Evolutionary conservation across 2,797 vertebrate genomes (phyloP).

Genomic region (Sebastolobus alascanus): DNA sequence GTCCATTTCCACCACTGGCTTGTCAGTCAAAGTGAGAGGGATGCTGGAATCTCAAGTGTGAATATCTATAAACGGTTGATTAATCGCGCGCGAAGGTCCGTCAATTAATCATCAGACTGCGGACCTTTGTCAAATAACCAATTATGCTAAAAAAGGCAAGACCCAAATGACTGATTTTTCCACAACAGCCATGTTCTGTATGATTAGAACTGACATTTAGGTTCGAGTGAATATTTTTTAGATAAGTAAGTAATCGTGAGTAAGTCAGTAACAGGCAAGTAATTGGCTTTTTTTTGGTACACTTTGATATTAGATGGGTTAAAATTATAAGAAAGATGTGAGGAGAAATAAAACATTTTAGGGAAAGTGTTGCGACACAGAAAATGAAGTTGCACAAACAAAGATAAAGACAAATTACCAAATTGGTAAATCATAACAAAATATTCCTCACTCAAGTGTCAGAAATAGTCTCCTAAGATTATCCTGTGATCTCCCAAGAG

Average conservation of each 20-base stretch:
- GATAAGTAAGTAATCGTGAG: not conserved
- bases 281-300: not conserved
- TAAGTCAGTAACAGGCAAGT: not conserved
- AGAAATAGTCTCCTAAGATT: not conserved
- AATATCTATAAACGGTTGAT: constrained; percentile 36
- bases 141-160: constrained; percentile 13
- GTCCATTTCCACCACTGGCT: constrained; percentile 81
- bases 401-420: not conserved
- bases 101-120: constrained; percentile 38
- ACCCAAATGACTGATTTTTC: constrained; percentile 3
- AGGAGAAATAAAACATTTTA: not conserved
- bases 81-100: constrained; percentile 44
- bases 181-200: not conserved
- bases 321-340: not conserved
- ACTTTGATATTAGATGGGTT: not conserved
- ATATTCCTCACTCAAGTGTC: not conserved
- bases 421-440: not conserved
- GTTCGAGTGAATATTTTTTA: not conserved
- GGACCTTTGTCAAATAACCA: constrained; percentile 34
- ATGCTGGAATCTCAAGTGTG: constrained; percentile 22
- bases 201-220: constrained; percentile 5
- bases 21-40: constrained; percentile 82
- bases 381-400: not conserved
- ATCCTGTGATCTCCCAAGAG: not conserved
- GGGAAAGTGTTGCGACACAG: not conserved